These are phyloP conservation scores for Pogonomyrmex barbatus DNA, from an alignment of 1,140 invertebrate species.

Conservation along the genomic window DNA sequence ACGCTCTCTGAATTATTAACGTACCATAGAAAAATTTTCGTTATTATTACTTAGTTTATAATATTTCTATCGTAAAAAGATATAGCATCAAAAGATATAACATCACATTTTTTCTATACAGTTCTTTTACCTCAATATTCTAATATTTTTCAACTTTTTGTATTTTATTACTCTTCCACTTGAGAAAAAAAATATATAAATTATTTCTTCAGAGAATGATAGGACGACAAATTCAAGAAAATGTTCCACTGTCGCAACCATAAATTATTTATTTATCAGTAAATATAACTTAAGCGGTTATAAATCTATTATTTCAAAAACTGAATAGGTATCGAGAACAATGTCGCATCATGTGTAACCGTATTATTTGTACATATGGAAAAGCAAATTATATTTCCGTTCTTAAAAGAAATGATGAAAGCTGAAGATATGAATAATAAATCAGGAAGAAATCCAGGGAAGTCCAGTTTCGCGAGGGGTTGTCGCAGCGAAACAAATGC, in stretches of 20 bases:
- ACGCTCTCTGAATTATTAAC: background rate
- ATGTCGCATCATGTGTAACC: background rate
- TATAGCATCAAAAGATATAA: background rate
- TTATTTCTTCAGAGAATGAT: background rate
- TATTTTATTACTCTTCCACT: background rate
- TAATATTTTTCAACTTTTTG: background rate
- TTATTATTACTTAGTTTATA: background rate
- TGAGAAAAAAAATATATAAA: background rate
- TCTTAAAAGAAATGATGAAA: constrained; percentile 10
- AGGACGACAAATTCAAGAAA: background rate
- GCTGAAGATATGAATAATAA: constrained; percentile 8
- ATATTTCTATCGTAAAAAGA: background rate
- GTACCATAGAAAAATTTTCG: background rate
- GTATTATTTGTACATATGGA: constrained; percentile 9
- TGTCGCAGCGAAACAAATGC: constrained; percentile 17
- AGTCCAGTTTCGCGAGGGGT: background rate
- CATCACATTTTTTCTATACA: background rate
- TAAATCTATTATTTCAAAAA: constrained; percentile 13
- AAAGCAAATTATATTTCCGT: background rate
- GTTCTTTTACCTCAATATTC: background rate
- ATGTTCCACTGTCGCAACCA: background rate
- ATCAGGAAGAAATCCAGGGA: constrained; percentile 3
- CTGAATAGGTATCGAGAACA: background rate
- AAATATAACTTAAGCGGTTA: background rate
- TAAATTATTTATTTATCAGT: constrained; percentile 5